phyloP scores from a whole-genome alignment of 2,888 invertebrate genomes.

The Amblyjoppa fuscipennis region DNA sequence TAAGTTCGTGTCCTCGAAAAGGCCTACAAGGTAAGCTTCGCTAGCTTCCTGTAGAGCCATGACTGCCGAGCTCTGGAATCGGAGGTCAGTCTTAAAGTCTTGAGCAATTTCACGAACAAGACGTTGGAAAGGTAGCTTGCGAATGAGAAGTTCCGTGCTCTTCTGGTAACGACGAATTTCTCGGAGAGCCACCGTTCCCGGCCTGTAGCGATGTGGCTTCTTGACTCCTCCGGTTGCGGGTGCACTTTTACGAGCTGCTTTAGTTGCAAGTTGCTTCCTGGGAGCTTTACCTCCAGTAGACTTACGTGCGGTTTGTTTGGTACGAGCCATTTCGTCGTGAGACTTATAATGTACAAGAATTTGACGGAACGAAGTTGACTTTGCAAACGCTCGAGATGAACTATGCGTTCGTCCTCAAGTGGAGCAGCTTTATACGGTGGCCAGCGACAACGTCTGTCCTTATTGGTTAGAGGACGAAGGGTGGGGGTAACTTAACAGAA shows the following conservation, averaged over 20 bases:
- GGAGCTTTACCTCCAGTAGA: too few species aligned
- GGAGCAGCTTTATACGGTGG: not conserved
- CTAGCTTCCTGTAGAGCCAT: slow-evolving; percentile 89
- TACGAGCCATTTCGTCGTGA: slow-evolving; percentile 75
- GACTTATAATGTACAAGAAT: too few species aligned
- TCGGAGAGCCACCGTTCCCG: slow-evolving; percentile 90
- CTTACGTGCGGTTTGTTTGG: slow-evolving; percentile 89
- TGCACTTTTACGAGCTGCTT: slow-evolving; percentile 88
- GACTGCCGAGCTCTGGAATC: slow-evolving; percentile 91
- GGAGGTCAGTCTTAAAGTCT: slow-evolving; percentile 90
- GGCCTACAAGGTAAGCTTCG: slow-evolving; percentile 89
- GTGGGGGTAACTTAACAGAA: not conserved
- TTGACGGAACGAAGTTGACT: not conserved
- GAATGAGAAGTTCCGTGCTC: slow-evolving; percentile 90
- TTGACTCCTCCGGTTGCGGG: slow-evolving; percentile 91
- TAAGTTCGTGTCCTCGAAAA: slow-evolving; percentile 82
- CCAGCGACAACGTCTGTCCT: not conserved
- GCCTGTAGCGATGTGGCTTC: slow-evolving; percentile 90
- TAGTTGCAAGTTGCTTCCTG: too few species aligned
- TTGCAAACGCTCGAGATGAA: not conserved
- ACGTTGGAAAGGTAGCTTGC: slow-evolving; percentile 87
- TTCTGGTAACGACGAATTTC: slow-evolving; percentile 92
- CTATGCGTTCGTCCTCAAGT: not conserved
- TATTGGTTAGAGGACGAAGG: not conserved
- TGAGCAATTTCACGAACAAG: slow-evolving; percentile 89